Evolutionary conservation across 1,140 invertebrate species (phyloP), one percentile per base, ranked within the genome.

Genomic region (Drosophila baimaii): DNA sequence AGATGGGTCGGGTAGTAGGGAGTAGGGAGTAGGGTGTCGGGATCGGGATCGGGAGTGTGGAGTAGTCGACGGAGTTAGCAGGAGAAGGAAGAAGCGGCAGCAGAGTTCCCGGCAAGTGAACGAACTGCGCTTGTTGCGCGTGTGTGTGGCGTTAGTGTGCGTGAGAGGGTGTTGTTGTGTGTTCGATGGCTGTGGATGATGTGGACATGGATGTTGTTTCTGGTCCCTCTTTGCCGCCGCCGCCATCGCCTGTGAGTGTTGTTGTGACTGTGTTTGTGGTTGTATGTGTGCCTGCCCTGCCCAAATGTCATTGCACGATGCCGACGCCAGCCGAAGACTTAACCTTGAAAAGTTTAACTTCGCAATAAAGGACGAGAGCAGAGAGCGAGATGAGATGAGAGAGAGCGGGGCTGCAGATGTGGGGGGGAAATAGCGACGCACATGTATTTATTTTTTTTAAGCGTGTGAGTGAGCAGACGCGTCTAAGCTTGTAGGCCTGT

Each of bases 301-400:
- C 76, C 57, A 89, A 89, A 77, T 88, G 83, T 89, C 83, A 88
- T 88, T 89, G 84, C 64, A 52, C 83, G 71, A 66, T 54, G 79
- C 57, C 61, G 65, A 71, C 61, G 64, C 75, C 71, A 65, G 71
- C 49, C 72, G 41, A 77, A 77, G 74, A 78, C 72, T 80, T 88
- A 88, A 89, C 83, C 83, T 88, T 88, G 84, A 88, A 88, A 88
- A 58, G 77, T 82, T 77, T 77, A 70, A 69, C 63, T 69, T 59
- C 62, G 63, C 79, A 47, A 54, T 63, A 81, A 75, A 65, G 68
- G 63, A 71, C 39, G 69, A 49, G 44, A 33, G 62, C 25, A 49
- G 43, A 47, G 44, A 44, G 44, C 39, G 10, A 41, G 23, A 27
- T 46, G 17, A 19, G 13, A 23, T 27, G 43, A 8, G 25, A 27